Evolutionary conservation across 2,888 invertebrate genomes (phyloP).

Genomic region (Philereme transversata): DNA sequence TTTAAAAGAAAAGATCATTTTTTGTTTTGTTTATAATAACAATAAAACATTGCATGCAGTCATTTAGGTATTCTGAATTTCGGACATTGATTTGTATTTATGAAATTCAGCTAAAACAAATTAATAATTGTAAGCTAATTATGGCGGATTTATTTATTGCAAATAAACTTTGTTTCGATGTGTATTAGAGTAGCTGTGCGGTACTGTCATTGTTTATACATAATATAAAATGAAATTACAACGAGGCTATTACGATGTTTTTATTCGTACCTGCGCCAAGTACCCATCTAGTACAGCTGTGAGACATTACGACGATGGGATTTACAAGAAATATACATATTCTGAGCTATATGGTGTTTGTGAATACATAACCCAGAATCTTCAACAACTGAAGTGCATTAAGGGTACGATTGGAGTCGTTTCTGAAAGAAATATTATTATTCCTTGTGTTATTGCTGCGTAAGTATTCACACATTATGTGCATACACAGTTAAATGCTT

Average conservation of each 20-base stretch:
- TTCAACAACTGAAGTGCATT: slow-evolving; percentile 64
- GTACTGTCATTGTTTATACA: too few relatives aligned
- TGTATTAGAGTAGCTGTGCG: too few relatives aligned
- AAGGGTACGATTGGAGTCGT: slow-evolving; percentile 75
- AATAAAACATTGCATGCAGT: too few relatives aligned
- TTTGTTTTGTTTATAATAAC: too few relatives aligned
- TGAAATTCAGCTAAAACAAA: too few relatives aligned
- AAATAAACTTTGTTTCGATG: too few relatives aligned
- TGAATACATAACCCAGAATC: slow-evolving; percentile 71
- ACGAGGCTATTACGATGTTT: slow-evolving; percentile 74
- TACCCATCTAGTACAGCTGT: slow-evolving; percentile 65
- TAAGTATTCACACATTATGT: slow-evolving; percentile 54
- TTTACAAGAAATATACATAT: slow-evolving; percentile 67
- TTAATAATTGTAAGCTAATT: too few relatives aligned
- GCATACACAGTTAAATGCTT: too few relatives aligned
- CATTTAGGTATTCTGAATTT: too few relatives aligned
- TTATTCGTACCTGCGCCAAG: slow-evolving; percentile 68
- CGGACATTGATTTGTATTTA: too few relatives aligned
- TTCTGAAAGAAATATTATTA: slow-evolving; percentile 76
- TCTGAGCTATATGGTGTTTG: slow-evolving; percentile 76
- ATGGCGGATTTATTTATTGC: too few relatives aligned
- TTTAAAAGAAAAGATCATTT: too few relatives aligned
- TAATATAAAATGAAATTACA: slow-evolving; percentile 42
- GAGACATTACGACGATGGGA: slow-evolving; percentile 57
- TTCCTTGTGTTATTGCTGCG: slow-evolving; percentile 83